These are phyloP conservation scores for Dryocosmus kuriphilus DNA, from an alignment of 2,888 invertebrate species.

Conservation along the genomic window DNA sequence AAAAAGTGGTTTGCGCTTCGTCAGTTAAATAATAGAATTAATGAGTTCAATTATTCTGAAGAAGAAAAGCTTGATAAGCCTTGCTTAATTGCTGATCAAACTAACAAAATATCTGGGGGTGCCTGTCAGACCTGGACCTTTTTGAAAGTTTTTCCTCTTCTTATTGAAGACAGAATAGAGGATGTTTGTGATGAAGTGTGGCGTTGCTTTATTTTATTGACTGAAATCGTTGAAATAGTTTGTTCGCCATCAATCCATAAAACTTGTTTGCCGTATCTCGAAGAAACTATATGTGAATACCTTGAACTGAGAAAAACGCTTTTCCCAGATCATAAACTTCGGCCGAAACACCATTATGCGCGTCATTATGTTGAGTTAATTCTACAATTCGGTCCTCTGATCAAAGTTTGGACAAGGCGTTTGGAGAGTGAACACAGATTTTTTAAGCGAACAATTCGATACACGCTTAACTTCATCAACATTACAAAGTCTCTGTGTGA, in stretches of 20 bases:
- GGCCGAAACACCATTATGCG: slow-evolving; percentile 57
- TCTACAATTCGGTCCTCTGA: slow-evolving; percentile 53
- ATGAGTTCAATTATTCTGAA: slow-evolving; percentile 44
- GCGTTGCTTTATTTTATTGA: too few species aligned
- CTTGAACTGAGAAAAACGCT: slow-evolving; percentile 46
- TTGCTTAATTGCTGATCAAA: slow-evolving; percentile 30
- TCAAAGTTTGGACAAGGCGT: slow-evolving; percentile 56
- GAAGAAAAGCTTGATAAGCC: slow-evolving; percentile 53
- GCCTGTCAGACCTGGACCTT: slow-evolving; percentile 54
- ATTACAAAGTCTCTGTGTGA: not conserved
- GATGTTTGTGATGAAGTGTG: slow-evolving; percentile 45
- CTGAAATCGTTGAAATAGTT: too few species aligned
- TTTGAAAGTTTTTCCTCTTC: slow-evolving; percentile 51
- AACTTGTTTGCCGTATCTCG: slow-evolving; percentile 53
- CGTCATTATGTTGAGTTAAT: slow-evolving; percentile 54
- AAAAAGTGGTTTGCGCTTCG: slow-evolving; percentile 52
- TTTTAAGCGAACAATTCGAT: slow-evolving; percentile 55
- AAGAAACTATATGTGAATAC: slow-evolving; percentile 50
- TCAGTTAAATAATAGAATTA: slow-evolving; percentile 45
- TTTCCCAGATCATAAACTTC: slow-evolving; percentile 45
- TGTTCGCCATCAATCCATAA: too few species aligned
- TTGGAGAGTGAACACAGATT: slow-evolving; percentile 63
- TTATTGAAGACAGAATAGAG: slow-evolving; percentile 51
- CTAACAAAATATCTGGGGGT: slow-evolving; percentile 46
- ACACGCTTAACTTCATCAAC: slow-evolving; percentile 1